Evolutionary conservation across 2,797 vertebrate genomes (phyloP).

Genomic region (Hephaestus fuliginosus): DNA sequence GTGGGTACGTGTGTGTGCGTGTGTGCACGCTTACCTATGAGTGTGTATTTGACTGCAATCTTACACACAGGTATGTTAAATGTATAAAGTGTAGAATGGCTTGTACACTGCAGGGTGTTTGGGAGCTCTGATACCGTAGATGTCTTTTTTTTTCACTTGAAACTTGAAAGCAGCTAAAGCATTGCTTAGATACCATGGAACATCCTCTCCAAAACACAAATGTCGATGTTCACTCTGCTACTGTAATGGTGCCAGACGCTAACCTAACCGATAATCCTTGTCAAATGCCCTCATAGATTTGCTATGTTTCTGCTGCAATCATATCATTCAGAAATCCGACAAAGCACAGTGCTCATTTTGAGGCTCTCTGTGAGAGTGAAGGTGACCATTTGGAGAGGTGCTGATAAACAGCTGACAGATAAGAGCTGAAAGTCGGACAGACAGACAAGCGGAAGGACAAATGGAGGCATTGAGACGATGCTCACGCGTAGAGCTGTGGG

Average conservation of each 20-base stretch:
- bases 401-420: slow-evolving; percentile 62
- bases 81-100: slow-evolving; percentile 44
- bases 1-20: neutral
- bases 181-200: slow-evolving; percentile 20
- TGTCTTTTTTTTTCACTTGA: slow-evolving; percentile 35
- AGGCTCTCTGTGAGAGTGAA: slow-evolving; percentile 40
- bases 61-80: slow-evolving; percentile 47
- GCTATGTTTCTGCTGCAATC: slow-evolving; percentile 3
- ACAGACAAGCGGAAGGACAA: slow-evolving; percentile 37
- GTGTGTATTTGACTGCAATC: slow-evolving; percentile 42
- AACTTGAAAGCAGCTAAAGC: slow-evolving; percentile 30
- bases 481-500: slow-evolving; percentile 16
- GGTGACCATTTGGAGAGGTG: slow-evolving; percentile 48
- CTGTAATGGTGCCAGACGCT: slow-evolving; percentile 4
- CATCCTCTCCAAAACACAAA: slow-evolving; percentile 9
- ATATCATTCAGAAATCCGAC: neutral
- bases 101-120: slow-evolving; percentile 46
- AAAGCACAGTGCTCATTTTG: slow-evolving; percentile 2
- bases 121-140: slow-evolving; percentile 30
- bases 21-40: slow-evolving; percentile 37
- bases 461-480: slow-evolving; percentile 33
- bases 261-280: neutral
- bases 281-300: slow-evolving; percentile 3
- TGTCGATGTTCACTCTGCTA: neutral
- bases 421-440: slow-evolving; percentile 38